Percentiles rank a stretch among this genome's conserved stretches.
phyloP scores from a whole-genome alignment of 1,140 invertebrate species.

The Aphis gossypii region DNA sequence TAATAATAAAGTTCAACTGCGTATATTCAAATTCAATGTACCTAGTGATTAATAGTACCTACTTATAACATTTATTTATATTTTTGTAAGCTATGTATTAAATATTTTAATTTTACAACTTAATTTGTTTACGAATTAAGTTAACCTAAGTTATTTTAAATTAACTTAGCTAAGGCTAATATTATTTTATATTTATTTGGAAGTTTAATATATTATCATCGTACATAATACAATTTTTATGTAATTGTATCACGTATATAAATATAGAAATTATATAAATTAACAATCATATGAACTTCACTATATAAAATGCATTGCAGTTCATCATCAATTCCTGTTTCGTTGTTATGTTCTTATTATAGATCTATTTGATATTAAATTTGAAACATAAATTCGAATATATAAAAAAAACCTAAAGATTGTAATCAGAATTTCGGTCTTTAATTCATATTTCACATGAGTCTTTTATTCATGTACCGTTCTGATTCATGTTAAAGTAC shows the following conservation, averaged over 20 bases:
- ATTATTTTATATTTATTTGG: neutral
- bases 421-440: neutral
- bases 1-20: neutral
- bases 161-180: neutral
- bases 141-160: too few relatives aligned
- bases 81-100: neutral
- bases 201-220: neutral
- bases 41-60: neutral
- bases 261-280: neutral
- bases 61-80: neutral
- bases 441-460: neutral
- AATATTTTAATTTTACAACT: neutral
- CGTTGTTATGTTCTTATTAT: neutral
- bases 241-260: too few relatives aligned
- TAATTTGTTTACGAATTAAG: neutral
- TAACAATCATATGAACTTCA: neutral
- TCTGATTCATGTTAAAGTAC: too few relatives aligned
- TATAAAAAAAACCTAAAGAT: neutral
- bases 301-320: neutral
- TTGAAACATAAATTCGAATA: neutral
- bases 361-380: neutral
- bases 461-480: neutral
- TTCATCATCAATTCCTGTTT: neutral
- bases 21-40: neutral
- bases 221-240: too few relatives aligned